Base-by-base conservation (phyloP, 2,888 invertebrate genomes). In the Drosophila rubida region DNA sequence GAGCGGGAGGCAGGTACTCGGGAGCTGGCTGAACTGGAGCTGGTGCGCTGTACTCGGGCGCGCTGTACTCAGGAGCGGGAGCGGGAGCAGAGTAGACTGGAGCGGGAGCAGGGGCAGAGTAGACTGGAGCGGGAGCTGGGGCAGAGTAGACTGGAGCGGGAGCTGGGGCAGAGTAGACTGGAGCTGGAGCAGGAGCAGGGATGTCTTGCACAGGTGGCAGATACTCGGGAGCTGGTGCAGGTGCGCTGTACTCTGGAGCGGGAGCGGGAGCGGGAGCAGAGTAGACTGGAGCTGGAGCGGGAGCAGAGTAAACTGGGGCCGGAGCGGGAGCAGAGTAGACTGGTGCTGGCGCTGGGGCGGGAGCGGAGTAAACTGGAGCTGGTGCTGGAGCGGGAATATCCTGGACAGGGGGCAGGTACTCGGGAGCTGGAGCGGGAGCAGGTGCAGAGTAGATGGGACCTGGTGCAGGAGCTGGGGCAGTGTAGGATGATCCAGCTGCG, bases 81-180 rank as follows among this genome's bases (percentile, higher is more conserved):
- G 75, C 69, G 0, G 32, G 42, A 25, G 64, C 66, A 0, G 69
- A 75, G 62, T 62, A 75, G 11, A 63, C 22, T 5, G 74, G 75
- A 11, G 58, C 75, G 3, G 74, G 74, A 0, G 74, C 74, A 0
- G 30, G 42, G 22, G 64, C 66, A 0, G 69, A 75, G 62, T 62
- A 75, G 11, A 63, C 22, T 6, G 74, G 75, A 11, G 58, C 75
- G 3, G 74, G 74, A 0, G 74, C 74, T 0, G 71, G 66, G 0
- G 76, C 78, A 1, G 76, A 69, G 41, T 78, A 75, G 9, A 60
- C 55, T 2, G 75, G 75, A 14, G 64, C 79, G 3, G 80, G 78
- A 0, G 71, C 77, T 4, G 57, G 53, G 13, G 19, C 16, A 46
- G 66, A 59, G 70, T 50, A 32, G 11, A 32, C 32, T 32, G 32